Percentiles rank a stretch among this genome's conserved stretches.
Conservation (phyloP, 1,140 invertebrate genomes). For the Kradibia gibbosae region DNA sequence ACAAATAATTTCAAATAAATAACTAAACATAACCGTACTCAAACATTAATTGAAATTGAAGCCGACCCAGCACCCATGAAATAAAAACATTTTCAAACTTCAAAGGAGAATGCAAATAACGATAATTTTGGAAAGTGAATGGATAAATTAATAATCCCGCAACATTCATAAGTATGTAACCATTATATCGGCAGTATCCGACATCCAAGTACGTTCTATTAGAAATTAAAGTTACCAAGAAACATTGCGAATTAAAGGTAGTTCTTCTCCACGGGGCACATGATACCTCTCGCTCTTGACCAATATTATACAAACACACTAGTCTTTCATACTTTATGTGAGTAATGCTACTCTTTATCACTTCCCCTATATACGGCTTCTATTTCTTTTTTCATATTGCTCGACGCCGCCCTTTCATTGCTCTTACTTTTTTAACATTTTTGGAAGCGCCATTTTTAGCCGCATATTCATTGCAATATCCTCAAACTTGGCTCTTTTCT, state of each 20-base stretch:
- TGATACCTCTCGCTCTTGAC: slow-evolving; percentile 8
- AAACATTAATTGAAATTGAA: background rate
- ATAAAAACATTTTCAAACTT: background rate
- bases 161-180: background rate
- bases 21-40: background rate
- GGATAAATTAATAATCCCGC: background rate
- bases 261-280: background rate
- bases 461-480: background rate
- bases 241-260: slow-evolving; percentile 21
- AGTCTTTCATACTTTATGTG: slow-evolving; percentile 21
- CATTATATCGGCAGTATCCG: background rate
- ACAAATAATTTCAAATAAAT: background rate
- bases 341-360: background rate
- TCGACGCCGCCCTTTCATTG: too few species aligned
- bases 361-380: slow-evolving; percentile 15
- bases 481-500: background rate
- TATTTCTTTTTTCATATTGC: background rate
- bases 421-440: background rate
- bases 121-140: background rate
- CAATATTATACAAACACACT: background rate
- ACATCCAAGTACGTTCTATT: too few species aligned
- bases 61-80: background rate
- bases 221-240: slow-evolving; percentile 8
- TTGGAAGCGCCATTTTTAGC: background rate
- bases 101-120: background rate